These are phyloP conservation scores for Schizopygopsis pylzovi DNA, from an alignment of 2,797 vertebrate species.

Conservation along the genomic window DNA sequence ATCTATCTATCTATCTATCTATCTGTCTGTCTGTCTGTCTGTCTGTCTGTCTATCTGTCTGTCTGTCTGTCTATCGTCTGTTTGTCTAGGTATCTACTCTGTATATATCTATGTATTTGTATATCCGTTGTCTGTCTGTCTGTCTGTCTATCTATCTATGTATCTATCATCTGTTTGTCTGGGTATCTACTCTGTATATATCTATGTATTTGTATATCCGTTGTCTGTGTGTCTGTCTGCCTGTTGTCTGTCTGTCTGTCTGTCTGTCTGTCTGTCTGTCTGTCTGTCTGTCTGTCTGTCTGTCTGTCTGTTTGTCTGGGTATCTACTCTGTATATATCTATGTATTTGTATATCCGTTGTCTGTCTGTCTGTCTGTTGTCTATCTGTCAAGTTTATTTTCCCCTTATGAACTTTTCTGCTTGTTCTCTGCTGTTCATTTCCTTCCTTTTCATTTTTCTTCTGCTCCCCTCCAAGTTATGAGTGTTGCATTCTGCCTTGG, in stretches of 20 bases:
- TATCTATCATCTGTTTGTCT: not conserved
- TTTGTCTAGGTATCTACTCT: not conserved
- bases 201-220: not conserved
- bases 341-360: too few relatives aligned
- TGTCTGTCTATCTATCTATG: not conserved
- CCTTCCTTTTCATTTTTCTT: not conserved
- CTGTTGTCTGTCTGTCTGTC: not conserved
- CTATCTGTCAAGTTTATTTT: not conserved
- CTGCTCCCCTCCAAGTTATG: not conserved
- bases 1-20: not conserved
- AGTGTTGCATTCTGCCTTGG: constrained; percentile 23
- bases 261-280: not conserved
- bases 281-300: not conserved
- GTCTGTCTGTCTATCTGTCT: not conserved
- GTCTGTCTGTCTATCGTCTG: not conserved
- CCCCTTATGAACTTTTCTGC: not conserved
- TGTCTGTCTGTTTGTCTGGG: too few relatives aligned
- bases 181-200: too few relatives aligned
- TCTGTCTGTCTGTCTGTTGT: not conserved
- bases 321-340: too few relatives aligned
- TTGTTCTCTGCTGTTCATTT: not conserved
- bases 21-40: not conserved
- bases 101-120: too few relatives aligned
- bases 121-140: not conserved
- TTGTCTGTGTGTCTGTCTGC: not conserved